Conservation (phyloP, 2,113 vertebrate species). For the Corythornis cristatus region DNA sequence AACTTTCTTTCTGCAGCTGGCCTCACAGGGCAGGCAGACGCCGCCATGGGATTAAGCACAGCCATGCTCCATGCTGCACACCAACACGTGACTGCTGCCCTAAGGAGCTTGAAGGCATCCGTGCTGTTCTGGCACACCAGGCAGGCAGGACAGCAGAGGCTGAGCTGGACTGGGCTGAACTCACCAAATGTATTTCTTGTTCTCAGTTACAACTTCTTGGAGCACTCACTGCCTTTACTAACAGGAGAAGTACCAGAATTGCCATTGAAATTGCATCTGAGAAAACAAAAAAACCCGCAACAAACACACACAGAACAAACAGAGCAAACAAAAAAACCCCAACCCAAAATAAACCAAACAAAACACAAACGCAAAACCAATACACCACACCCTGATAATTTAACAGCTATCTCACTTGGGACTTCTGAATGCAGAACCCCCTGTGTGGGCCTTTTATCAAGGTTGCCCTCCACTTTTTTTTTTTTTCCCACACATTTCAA, state of each 20-base stretch:
- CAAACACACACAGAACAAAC: background rate
- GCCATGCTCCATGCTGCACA: background rate
- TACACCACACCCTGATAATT: background rate
- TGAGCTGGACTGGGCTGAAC: background rate
- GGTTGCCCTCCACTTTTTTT: background rate
- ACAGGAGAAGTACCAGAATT: background rate
- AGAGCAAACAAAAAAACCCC: background rate
- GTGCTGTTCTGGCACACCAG: background rate
- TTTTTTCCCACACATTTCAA: background rate
- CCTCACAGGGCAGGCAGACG: background rate
- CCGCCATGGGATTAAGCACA: constrained; percentile 23
- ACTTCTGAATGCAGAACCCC: background rate
- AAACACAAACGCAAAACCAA: background rate
- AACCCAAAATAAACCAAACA: too few species aligned
- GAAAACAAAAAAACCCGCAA: background rate
- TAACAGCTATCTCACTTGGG: background rate
- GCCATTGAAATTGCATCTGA: background rate
- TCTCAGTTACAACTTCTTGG: background rate
- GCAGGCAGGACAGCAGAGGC: background rate
- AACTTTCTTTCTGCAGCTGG: background rate
- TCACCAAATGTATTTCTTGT: fast-evolving
- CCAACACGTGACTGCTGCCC: constrained; percentile 7
- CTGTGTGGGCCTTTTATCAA: background rate
- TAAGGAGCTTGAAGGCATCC: constrained; percentile 33
- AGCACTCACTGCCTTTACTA: background rate